Evolutionary conservation across 2,888 invertebrate species (phyloP), one percentile per base, ranked within the genome.

Genomic region (Rugalucina vietnamica): DNA sequence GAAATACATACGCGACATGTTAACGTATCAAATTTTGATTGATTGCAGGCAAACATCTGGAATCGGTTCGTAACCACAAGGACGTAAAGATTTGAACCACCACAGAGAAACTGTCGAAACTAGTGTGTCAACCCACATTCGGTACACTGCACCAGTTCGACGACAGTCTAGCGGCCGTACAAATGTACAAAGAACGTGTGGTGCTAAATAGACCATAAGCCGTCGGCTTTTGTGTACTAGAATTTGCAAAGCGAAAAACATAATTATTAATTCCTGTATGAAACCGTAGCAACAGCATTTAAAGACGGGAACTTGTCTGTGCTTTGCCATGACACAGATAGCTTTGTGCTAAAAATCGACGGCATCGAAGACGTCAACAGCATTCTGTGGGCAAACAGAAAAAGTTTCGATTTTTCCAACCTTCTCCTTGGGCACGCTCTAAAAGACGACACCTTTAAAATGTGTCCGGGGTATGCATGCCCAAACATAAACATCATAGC

Each of bases 151-250:
- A 65, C 34, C 39, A 65, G n/a, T 70, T 77, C 49, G 49, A 32
- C 54, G 24, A 77, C n/a, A 36, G 70, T n/a, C 69, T 70, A 1
- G 50, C 49, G 3, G 77, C 70, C 21, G 71, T 77, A 18, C 77
- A 69, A 32, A 39, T 77, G 70, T 34, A 77, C 70, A 69, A 65
- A 49, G 32, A 49, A n/a, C 24, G 21, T 32, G 50, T 77, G 3
- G n/a, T 43, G 32, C 50, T 77, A 24, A 77, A 77, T 24, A 32
- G 29, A 18, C 77, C 70, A 0, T 49, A 65, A 10, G 18, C 49
- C n/a, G 49, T 77, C 4, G 49, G 49, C 34, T 70, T 77, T 24
- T 34, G 32, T 14, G 65, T 77, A 5, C 50, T 77, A n/a, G 77
- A 77, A 43, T 70, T 77, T 14, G 65, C 77, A 29, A 70, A 77